Conservation (phyloP, 2,888 invertebrate genomes). For the Asteroscopus sphinx region DNA sequence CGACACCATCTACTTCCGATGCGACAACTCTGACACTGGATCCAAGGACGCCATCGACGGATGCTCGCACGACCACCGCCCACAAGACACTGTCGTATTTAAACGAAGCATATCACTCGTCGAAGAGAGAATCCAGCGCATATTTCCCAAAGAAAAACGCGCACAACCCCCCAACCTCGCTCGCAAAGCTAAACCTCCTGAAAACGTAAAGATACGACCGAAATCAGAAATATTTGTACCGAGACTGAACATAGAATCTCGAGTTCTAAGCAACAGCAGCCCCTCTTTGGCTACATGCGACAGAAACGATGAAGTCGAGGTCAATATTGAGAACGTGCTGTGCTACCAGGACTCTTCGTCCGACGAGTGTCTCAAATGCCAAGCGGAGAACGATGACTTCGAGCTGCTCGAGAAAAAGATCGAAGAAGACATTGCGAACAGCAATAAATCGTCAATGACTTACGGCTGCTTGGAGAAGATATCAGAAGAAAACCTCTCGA, state of each 20-base stretch:
- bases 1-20: slow-evolving; percentile 82
- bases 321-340: slow-evolving; percentile 83
- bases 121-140: slow-evolving; percentile 80
- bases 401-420: slow-evolving; percentile 80
- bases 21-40: slow-evolving; percentile 82
- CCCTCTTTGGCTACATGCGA: slow-evolving; percentile 72
- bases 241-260: slow-evolving; percentile 63
- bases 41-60: slow-evolving; percentile 80
- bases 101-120: slow-evolving; percentile 83
- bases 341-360: slow-evolving; percentile 85
- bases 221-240: slow-evolving; percentile 72
- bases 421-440: slow-evolving; percentile 74
- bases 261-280: slow-evolving; percentile 78
- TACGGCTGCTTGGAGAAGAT: slow-evolving; percentile 80
- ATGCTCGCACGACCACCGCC: slow-evolving; percentile 39
- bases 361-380: slow-evolving; percentile 80
- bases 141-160: slow-evolving; percentile 76
- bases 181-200: slow-evolving; percentile 47
- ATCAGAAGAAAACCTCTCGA: slow-evolving; percentile 82
- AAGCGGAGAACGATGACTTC: slow-evolving; percentile 78
- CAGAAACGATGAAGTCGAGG: slow-evolving; percentile 73
- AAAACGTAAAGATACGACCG: slow-evolving; percentile 61
- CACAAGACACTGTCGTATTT: slow-evolving; percentile 80
- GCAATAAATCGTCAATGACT: slow-evolving; percentile 61
- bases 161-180: slow-evolving; percentile 51